Evolutionary conservation across 2,888 invertebrate genomes (phyloP).

Genomic region (Philaethria dido): DNA sequence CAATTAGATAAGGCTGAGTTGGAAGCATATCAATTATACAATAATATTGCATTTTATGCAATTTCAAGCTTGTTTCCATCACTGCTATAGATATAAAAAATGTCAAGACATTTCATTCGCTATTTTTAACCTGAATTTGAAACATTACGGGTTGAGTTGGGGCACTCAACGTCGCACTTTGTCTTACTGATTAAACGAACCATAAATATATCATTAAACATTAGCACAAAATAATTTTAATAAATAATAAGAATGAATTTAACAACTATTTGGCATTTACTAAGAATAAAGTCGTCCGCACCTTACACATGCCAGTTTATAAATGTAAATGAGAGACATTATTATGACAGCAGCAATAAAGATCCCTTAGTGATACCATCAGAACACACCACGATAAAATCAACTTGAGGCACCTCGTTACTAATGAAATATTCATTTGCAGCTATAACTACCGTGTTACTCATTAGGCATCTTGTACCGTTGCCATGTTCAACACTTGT

Average conservation of each 20-base stretch:
- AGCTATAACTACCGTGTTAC: conserved; percentile 29
- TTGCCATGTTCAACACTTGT: conserved; percentile 43
- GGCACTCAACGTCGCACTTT: too few relatives aligned
- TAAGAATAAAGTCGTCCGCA: conserved; percentile 18
- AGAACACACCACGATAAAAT: conserved; percentile 21
- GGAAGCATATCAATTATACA: too few relatives aligned
- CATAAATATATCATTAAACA: neutral
- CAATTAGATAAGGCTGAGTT: too few relatives aligned
- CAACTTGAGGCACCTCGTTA: conserved; percentile 31
- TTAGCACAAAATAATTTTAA: neutral
- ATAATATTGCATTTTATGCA: too few relatives aligned
- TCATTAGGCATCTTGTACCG: conserved; percentile 36
- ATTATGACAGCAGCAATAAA: conserved; percentile 29
- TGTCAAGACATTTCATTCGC: too few relatives aligned
- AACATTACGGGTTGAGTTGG: too few relatives aligned
- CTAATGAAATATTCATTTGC: conserved; percentile 38
- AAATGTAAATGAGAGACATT: conserved; percentile 27
- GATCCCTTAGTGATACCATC: conserved; percentile 30
- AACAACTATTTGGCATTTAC: conserved; percentile 20
- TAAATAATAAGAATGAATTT: conserved; percentile 4
- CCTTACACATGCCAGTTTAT: conserved; percentile 28
- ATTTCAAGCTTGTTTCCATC: too few relatives aligned
- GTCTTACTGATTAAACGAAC: neutral
- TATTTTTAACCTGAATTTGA: too few relatives aligned
- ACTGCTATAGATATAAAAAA: too few relatives aligned